These are phyloP conservation scores for Myopa testacea DNA, from an alignment of 2,888 invertebrate species.

Conservation along the genomic window DNA sequence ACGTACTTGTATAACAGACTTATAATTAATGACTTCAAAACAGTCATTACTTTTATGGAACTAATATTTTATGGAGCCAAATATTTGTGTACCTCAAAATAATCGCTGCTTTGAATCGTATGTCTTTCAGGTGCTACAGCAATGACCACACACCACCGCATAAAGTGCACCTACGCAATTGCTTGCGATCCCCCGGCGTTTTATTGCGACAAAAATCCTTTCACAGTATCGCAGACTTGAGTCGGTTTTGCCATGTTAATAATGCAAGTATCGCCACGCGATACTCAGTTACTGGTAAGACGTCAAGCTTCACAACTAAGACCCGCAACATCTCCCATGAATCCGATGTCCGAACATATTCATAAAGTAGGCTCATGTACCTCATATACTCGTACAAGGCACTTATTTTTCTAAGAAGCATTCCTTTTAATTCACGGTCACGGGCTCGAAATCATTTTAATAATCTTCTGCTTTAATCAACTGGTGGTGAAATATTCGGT, in stretches of 20 bases:
- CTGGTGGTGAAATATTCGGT: slow-evolving; percentile 2
- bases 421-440: not conserved
- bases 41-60: not conserved
- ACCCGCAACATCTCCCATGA: not conserved
- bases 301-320: not conserved
- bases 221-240: slow-evolving; percentile 65
- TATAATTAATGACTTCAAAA: too few relatives aligned
- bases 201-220: slow-evolving; percentile 67
- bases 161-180: slow-evolving; percentile 60
- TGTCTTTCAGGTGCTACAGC: slow-evolving; percentile 62
- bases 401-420: not conserved
- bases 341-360: not conserved
- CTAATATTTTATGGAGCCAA: not conserved
- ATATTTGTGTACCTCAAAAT: not conserved
- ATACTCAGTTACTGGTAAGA: slow-evolving; percentile 60
- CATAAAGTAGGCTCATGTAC: not conserved
- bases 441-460: slow-evolving; percentile 2
- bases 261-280: slow-evolving; percentile 44
- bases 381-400: not conserved
- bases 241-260: slow-evolving; percentile 60
- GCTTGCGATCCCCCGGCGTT: slow-evolving; percentile 64
- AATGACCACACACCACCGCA: slow-evolving; percentile 50
- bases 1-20: too few relatives aligned
- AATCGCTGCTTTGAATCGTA: not conserved
- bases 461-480: slow-evolving; percentile 9